Base-by-base conservation (phyloP, 2,113 vertebrate species). In the Myrmophylax atrothorax region DNA sequence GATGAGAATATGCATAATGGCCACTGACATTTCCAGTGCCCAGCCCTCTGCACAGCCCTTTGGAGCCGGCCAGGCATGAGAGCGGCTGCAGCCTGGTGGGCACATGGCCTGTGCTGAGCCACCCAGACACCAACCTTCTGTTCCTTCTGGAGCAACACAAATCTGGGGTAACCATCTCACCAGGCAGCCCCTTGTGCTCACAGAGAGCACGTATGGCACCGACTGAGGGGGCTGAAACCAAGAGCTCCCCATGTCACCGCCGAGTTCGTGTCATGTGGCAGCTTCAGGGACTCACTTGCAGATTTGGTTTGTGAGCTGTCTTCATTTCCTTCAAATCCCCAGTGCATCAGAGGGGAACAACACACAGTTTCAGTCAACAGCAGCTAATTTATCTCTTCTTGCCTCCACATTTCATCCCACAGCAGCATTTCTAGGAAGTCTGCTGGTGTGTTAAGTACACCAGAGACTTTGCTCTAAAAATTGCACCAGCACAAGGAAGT, bases 1-100 rank as follows among this genome's bases (percentile, higher is more conserved):
- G 96, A 96, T 53, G 87, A 83, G 93, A 91, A 90, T 86, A 92
- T 50, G 69, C 92, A 42, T 97, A 97, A 97, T 97, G 92, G 95
- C 4, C 19, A 94, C 18, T 96, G 95, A 95, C 94, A 95, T 94
- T 96, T 96, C 93, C 66, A 55, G 70, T 88, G 53, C 84, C 29
- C 4, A 79, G 84, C 53, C 66, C 89, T 81, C 88, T 81, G 91
- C 93, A 75, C 55, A 58, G 67, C 81, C 63, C 93, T 86, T 35
- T 78, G 90, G 95, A 87, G 33, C 89, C 56, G 83, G 87, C 96
- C 93, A 92, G 94, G 95, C 94, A 31, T 96, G 95, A 97, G 95
- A 79, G 82, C 47, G 73, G 79, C 72, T 93, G 91, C 87, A 67
- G 29, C 77, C 66, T 77, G 67, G 68, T 1, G 26, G 92, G 86